Conservation (phyloP, 2,113 vertebrate genomes). For the Nerophis lumbriciformis region DNA sequence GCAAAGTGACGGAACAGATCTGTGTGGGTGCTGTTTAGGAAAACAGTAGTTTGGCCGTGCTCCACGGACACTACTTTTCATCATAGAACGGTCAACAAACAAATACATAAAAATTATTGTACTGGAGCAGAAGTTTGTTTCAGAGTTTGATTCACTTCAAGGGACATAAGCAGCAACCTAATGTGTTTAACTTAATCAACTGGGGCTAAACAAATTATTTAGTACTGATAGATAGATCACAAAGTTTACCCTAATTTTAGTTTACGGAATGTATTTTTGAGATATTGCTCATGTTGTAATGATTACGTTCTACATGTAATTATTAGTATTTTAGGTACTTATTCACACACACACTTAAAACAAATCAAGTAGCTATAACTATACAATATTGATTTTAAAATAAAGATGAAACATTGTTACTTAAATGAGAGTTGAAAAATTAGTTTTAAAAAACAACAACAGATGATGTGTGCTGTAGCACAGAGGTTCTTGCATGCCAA, state of each 20-base stretch:
- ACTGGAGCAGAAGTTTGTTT: background rate
- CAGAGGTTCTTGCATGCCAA: slow-evolving; percentile 23
- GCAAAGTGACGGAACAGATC: slow-evolving; percentile 9
- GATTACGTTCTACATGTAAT: too few relatives aligned
- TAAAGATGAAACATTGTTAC: background rate
- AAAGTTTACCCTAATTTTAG: too few relatives aligned
- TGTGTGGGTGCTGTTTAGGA: slow-evolving; percentile 6
- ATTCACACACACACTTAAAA: too few relatives aligned
- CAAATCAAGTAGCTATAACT: too few relatives aligned
- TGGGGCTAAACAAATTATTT: too few relatives aligned
- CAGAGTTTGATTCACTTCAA: background rate
- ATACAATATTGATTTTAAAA: background rate
- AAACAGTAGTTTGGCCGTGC: background rate
- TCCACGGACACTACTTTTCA: background rate
- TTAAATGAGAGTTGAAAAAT: background rate
- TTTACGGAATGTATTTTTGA: too few relatives aligned
- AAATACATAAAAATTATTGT: too few relatives aligned
- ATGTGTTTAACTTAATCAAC: background rate
- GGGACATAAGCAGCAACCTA: background rate
- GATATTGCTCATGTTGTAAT: too few relatives aligned
- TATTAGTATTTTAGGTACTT: too few relatives aligned
- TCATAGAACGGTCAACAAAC: background rate
- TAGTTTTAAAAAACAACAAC: background rate
- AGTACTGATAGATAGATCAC: too few relatives aligned
- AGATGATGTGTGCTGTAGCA: slow-evolving; percentile 1